Base-by-base conservation (phyloP, 2,797 vertebrate species). In the Enoplosus armatus region DNA sequence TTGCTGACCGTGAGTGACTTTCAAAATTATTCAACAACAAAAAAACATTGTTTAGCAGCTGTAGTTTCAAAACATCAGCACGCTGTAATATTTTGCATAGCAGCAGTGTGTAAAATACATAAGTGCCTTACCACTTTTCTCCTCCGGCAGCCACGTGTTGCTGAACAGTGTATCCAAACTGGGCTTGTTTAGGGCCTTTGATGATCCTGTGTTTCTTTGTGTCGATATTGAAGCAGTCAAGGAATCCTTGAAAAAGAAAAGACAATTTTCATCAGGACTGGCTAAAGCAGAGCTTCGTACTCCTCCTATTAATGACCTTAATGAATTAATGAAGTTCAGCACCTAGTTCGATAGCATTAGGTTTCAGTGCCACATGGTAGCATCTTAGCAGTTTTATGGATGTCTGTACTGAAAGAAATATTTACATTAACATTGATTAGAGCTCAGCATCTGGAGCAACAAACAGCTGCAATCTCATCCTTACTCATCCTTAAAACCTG, bases 81-180 rank as follows among this genome's bases (percentile, higher is more conserved):
- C 22, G 6, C 1, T 35, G 8, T 45, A 48, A 39, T 24, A 64
- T 35, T 51, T 67, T 51, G 20, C 41, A 64, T 14, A 6, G 15
- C 51, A 37, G n/a, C 2, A 8, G 0, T 53, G 20, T 24, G 7
- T 41, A 29, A 31, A 64, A 76, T 20, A 77, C 22, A 33, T 27
- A 29, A 27, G 14, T 20, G 18, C 24, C 96, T 96, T 90, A 99
- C 98, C 98, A 99, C 90, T 98, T 99, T 83, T 97, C 96, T 54
- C 96, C 97, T 0, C 95, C 93, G 1, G 97, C 96, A 55, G 84
- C 91, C 77, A 96, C 92, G 14, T 99, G 98, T 88, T 99, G 98
- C 90, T 98, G 98, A 69, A 99, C 97, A 0, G 98, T 99, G 95
- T 98, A 99, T 81, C 98, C 98, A 62, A 99, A 99, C 89, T 98